These are phyloP conservation scores for Heliconius himera DNA, from an alignment of 1,140 invertebrate species.

Conservation along the genomic window DNA sequence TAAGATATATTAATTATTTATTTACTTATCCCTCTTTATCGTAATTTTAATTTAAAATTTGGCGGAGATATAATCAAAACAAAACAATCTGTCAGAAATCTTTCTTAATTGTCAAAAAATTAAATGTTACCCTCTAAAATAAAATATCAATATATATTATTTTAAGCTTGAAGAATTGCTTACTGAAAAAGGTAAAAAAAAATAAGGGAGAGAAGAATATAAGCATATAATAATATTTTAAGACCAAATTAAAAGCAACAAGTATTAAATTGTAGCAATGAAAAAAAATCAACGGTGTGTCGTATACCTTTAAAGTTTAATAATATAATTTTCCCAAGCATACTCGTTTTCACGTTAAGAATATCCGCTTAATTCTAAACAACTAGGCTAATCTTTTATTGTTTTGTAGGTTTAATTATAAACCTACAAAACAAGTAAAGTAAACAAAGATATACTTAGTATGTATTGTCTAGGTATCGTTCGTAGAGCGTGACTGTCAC, in stretches of 20 bases:
- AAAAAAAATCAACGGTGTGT: too few species aligned
- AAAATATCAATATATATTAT: background rate
- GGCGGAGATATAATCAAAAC: conserved; percentile 63
- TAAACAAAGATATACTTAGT: background rate
- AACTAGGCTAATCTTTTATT: background rate
- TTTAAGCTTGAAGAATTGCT: too few species aligned
- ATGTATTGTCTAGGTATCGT: background rate
- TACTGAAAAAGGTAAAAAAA: too few species aligned
- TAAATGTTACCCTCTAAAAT: background rate
- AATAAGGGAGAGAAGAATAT: too few species aligned
- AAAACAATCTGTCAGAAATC: conserved; percentile 25
- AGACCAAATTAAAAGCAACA: background rate
- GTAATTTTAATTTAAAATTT: conserved; percentile 64
- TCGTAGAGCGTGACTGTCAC: conserved; percentile 11
- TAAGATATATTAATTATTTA: conserved; percentile 28
- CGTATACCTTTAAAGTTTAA: background rate
- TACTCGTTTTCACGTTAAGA: background rate
- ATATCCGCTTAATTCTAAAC: background rate
- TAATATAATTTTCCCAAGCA: background rate
- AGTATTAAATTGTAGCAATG: too few species aligned
- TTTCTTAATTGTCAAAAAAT: conserved; percentile 3
- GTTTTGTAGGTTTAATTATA: too few species aligned
- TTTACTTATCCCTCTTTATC: conserved; percentile 4
- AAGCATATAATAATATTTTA: too few species aligned
- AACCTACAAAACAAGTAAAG: background rate